Conservation (phyloP, 2,113 vertebrate genomes). For the Boulengeromyrus knoepffleri region DNA sequence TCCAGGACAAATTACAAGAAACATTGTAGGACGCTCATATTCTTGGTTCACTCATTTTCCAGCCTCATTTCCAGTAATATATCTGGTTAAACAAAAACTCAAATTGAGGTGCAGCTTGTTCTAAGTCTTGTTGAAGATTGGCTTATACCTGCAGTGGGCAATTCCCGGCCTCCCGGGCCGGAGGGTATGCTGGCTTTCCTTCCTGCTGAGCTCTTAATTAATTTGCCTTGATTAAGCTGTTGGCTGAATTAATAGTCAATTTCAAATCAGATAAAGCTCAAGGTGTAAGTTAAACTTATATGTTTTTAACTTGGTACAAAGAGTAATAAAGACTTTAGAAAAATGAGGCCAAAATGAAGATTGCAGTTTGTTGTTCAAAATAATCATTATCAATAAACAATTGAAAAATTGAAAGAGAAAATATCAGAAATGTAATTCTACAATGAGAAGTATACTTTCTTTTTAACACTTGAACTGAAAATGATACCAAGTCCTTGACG, state of each 20-base stretch:
- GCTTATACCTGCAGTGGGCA: background rate
- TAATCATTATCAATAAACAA: background rate
- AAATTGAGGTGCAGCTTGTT: background rate
- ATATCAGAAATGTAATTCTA: background rate
- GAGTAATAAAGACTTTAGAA: background rate
- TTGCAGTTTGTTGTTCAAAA: background rate
- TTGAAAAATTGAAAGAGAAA: background rate
- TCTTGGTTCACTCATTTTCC: background rate
- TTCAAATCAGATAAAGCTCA: slow-evolving; percentile 3
- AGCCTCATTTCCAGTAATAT: background rate
- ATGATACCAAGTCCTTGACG: background rate
- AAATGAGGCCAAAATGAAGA: background rate
- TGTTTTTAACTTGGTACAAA: background rate
- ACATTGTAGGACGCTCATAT: background rate
- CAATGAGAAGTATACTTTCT: background rate
- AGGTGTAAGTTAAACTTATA: background rate
- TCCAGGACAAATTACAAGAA: background rate
- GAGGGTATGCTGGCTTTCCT: background rate
- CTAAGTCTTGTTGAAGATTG: background rate
- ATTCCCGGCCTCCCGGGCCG: background rate
- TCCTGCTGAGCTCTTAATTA: background rate
- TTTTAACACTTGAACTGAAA: background rate
- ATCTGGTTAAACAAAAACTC: background rate
- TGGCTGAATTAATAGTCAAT: background rate
- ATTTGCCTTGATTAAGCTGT: background rate